Evolutionary conservation across 2,888 invertebrate genomes (phyloP), one percentile per base, ranked within the genome.

Genomic region (Aphodius sticticus): DNA sequence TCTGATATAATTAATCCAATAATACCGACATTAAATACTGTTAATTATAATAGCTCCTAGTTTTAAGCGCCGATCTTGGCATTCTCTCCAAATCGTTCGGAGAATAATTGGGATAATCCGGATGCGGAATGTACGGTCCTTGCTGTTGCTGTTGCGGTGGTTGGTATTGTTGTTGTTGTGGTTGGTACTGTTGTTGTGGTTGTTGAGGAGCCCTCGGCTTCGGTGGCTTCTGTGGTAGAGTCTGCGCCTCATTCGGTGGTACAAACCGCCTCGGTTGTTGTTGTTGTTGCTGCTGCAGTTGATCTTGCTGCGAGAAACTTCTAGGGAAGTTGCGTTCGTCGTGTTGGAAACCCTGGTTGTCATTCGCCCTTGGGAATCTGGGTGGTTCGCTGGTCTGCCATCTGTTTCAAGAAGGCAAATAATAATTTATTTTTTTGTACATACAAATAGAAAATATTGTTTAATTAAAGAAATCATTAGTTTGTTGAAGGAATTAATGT

Each of bases 11-110:
- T 26, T 26, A 26, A 26, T 26, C 26, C 2, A 26, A 26, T 26
- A 71, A 71, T 71, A 71, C 1, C 35, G 71, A 9, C 7, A 12
- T n/a, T 71, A 74, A n/a, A 38, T 53, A 53, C 16, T 53, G 16
- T n/a, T 70, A 7, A 37, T 76, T 76, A 53, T 81, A 81, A 70
- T 81, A 38, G 74, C 79, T 79, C 75, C 77, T 77, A 9, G 69
- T 81, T 77, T 79, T 81, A 12, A 81, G 76, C 70, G 78, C 81
- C 35, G 81, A 81, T 76, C 72, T 81, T 6, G 81, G 81, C 74
- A 76, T 79, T 12, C 69, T 77, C 78, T 37, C 79, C 71, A 16
- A 77, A 53, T 37, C 77, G 69, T 16, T 74, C 71, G 16, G 77
- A 71, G 14, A n/a, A 26, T 26, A 36, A 74, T 74, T 74, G n/a